These are phyloP conservation scores for Slavum lentiscoides DNA, from an alignment of 2,888 invertebrate species.

Conservation along the genomic window DNA sequence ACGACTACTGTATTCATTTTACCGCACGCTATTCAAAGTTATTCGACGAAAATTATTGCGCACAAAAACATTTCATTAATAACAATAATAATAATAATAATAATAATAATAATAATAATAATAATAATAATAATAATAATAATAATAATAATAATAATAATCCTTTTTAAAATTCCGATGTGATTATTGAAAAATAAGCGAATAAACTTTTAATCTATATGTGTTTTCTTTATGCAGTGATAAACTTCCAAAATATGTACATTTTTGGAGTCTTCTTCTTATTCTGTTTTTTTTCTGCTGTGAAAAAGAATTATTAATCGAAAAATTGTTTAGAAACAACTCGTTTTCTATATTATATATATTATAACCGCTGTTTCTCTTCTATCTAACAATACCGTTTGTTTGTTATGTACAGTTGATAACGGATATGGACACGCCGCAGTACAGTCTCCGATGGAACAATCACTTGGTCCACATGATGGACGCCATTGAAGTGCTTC, in stretches of 20 bases:
- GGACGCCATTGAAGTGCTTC: constrained; percentile 83
- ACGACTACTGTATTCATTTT: not conserved
- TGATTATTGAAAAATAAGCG: too few relatives aligned
- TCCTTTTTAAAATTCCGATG: too few relatives aligned
- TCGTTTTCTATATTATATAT: not conserved
- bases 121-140: not conserved
- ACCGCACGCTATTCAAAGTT: not conserved
- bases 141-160: too few relatives aligned
- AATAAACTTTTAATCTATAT: not conserved
- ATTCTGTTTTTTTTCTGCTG: too few relatives aligned
- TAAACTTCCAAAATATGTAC: not conserved
- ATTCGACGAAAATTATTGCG: not conserved
- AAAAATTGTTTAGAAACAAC: too few relatives aligned
- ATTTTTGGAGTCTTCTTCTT: too few relatives aligned
- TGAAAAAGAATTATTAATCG: too few relatives aligned
- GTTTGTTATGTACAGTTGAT: not conserved
- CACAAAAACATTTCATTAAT: not conserved
- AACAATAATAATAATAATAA: not conserved
- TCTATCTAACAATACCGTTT: not conserved
- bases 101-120: not conserved
- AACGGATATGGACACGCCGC: constrained; percentile 67
- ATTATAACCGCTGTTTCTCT: not conserved
- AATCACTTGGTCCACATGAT: constrained; percentile 89
- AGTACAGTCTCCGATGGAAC: constrained; percentile 91
- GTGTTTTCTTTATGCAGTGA: not conserved